Percentiles rank a stretch among this genome's conserved stretches.
Conservation (phyloP, 2,113 vertebrate genomes). For the Spheniscus mendiculus region DNA sequence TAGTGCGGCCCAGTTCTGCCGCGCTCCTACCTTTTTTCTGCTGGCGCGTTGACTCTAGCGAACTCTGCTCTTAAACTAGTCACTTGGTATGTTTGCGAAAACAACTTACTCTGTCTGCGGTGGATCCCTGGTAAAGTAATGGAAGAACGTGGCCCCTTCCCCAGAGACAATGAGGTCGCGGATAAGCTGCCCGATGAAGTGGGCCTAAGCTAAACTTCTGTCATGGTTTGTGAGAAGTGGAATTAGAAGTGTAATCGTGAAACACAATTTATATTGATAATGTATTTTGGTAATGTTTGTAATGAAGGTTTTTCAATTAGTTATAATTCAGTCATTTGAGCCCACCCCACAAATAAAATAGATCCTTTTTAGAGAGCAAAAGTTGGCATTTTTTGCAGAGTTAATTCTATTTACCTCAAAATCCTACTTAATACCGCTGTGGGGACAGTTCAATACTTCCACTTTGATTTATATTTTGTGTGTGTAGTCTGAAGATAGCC, state of each 20-base stretch:
- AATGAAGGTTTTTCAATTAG: fast-evolving
- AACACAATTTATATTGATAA: background rate
- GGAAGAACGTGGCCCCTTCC: background rate
- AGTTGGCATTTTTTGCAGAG: background rate
- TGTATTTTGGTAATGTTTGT: background rate
- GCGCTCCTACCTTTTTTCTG: too few species aligned
- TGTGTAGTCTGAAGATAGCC: background rate
- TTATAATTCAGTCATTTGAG: background rate
- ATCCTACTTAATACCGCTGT: background rate
- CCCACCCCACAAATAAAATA: background rate
- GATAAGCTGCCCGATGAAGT: fast-evolving
- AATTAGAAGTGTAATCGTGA: background rate
- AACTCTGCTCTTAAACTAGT: background rate
- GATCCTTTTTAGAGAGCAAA: background rate
- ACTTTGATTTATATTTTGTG: background rate
- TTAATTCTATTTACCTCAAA: background rate
- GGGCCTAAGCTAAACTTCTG: background rate
- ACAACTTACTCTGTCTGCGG: fast-evolving
- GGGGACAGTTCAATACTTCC: background rate
- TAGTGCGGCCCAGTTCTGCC: background rate
- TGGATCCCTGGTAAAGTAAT: background rate
- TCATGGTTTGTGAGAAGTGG: background rate
- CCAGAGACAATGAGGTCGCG: background rate
- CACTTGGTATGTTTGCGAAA: fast-evolving
- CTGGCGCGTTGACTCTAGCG: fast-evolving